Percentiles rank a stretch among this genome's conserved stretches.
Evolutionary conservation across 2,797 vertebrate species (phyloP).

Genomic region (Hyperoplus lanceolatus): DNA sequence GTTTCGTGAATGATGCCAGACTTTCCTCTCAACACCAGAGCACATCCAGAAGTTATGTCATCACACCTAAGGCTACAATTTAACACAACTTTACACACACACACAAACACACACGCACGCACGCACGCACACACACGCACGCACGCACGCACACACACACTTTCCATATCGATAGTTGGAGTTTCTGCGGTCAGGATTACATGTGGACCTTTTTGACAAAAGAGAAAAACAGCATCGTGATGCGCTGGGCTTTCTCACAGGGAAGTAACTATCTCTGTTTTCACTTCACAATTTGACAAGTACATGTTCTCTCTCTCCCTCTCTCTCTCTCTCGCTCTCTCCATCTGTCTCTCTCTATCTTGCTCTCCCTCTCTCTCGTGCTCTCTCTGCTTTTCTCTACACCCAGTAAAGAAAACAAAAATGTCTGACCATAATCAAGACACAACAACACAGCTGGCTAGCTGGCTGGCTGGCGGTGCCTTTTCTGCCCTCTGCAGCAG

Average conservation of each 20-base stretch:
- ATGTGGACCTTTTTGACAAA: constrained; percentile 22
- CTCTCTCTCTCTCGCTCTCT: neutral
- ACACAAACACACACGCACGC: neutral
- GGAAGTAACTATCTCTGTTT: constrained; percentile 50
- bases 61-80: neutral
- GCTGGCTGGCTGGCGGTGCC: no score
- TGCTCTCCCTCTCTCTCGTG: no score
- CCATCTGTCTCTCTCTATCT: neutral
- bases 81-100: neutral
- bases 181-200: constrained; percentile 58
- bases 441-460: no score
- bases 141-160: neutral
- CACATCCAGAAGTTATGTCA: neutral
- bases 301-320: neutral
- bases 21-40: neutral
- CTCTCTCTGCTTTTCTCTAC: no score
- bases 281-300: constrained; percentile 54
- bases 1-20: neutral
- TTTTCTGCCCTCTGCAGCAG: no score
- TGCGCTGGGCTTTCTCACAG: constrained; percentile 48
- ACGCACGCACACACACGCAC: neutral
- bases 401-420: no score
- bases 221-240: neutral
- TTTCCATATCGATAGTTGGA: constrained; percentile 14
- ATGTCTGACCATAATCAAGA: no score